A percentile compares a stretch with the other conserved stretches of the same genome.
Conservation (phyloP, 2,797 vertebrate genomes). For the Vespertilio murinus region DNA sequence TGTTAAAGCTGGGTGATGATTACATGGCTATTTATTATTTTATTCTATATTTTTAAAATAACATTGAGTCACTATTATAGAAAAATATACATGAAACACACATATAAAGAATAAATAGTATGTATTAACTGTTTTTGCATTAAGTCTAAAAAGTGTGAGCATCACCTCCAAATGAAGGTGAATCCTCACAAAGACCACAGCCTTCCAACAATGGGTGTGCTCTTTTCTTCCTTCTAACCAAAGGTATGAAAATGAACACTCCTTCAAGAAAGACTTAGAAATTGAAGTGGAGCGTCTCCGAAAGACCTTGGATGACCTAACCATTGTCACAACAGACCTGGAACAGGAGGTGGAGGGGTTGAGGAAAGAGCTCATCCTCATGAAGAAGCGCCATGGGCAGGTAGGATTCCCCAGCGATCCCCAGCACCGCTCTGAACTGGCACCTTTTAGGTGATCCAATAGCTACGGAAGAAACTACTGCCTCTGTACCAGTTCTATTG, state of each 20-base stretch:
- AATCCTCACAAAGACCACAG: not conserved
- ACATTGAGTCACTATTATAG: not conserved
- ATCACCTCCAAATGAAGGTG: not conserved
- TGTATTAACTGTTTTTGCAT: not conserved
- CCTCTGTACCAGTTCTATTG: not conserved
- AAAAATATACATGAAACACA: not conserved
- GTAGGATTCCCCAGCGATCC: constrained; percentile 64
- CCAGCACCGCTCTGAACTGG: not conserved
- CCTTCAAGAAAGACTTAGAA: constrained; percentile 84
- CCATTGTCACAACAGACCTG: constrained; percentile 87
- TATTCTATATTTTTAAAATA: not conserved
- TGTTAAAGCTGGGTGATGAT: not conserved
- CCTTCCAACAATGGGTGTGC: not conserved
- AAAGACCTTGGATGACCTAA: constrained; percentile 85
- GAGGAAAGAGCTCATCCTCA: constrained; percentile 87
- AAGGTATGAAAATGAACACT: constrained; percentile 86
- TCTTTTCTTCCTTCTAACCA: constrained; percentile 35
- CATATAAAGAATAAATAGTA: not conserved
- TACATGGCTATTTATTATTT: not conserved
- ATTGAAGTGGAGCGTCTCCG: constrained; percentile 85
- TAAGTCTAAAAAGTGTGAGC: not conserved
- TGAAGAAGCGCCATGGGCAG: constrained; percentile 87
- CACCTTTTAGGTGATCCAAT: not conserved
- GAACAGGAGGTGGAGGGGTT: constrained; percentile 88
- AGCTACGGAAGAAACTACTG: not conserved